These are phyloP conservation scores for Cairina moschata DNA, from an alignment of 2,113 vertebrate genomes.

Conservation along the genomic window DNA sequence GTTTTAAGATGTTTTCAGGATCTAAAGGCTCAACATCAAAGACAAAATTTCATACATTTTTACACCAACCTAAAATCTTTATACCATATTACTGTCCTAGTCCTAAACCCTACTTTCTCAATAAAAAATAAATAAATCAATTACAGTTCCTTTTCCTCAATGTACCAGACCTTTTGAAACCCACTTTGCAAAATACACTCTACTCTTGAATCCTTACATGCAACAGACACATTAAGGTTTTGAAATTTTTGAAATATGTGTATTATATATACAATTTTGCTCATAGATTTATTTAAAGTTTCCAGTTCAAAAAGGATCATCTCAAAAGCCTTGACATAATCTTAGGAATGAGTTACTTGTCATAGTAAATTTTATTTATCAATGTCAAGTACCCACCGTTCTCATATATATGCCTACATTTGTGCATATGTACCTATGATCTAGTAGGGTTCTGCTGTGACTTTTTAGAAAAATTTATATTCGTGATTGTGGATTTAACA, in stretches of 20 bases:
- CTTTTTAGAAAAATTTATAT: background rate
- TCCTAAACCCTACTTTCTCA: conserved; percentile 41
- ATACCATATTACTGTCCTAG: conserved; percentile 20
- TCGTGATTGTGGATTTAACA: background rate
- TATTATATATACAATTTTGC: background rate
- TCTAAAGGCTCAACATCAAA: conserved; percentile 62
- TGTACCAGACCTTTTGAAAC: background rate
- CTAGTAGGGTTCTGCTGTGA: background rate
- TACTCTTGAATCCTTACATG: conserved; percentile 23
- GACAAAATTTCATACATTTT: conserved; percentile 42
- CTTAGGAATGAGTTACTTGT: background rate
- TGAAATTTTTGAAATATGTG: background rate
- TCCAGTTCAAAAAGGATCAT: background rate
- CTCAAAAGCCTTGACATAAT: conserved; percentile 23
- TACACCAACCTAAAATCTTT: conserved; percentile 30
- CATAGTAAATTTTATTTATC: conserved; percentile 7
- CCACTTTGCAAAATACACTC: background rate
- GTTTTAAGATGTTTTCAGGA: conserved; percentile 59
- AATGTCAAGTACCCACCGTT: background rate
- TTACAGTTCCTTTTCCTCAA: conserved; percentile 55
- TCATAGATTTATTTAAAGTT: conserved; percentile 19
- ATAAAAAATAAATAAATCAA: conserved; percentile 37
- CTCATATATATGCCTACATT: background rate
- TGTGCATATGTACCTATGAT: background rate
- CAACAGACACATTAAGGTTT: background rate